Conservation (phyloP, 1,140 invertebrate species). For the Heliconius hewitsoni region DNA sequence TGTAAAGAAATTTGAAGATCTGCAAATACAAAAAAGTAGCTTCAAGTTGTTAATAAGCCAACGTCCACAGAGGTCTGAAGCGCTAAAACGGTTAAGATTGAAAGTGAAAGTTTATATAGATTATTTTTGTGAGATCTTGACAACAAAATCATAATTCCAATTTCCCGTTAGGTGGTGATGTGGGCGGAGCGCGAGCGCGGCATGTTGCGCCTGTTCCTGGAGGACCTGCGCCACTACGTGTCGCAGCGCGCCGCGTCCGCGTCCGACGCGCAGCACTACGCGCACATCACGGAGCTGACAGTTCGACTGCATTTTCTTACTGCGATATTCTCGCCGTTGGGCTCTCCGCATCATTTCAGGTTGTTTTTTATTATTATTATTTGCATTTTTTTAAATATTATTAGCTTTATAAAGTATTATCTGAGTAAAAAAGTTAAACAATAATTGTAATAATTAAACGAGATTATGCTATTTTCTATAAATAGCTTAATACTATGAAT, state of each 20-base stretch:
- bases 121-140: too few relatives aligned
- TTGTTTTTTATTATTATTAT: slow-evolving; percentile 42
- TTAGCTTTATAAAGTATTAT: too few relatives aligned
- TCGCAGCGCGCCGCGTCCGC: slow-evolving; percentile 38
- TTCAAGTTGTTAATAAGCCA: too few relatives aligned
- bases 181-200: slow-evolving; percentile 94
- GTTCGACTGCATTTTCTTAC: slow-evolving; percentile 95
- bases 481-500: too few relatives aligned
- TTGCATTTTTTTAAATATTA: not conserved
- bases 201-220: slow-evolving; percentile 96
- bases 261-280: slow-evolving; percentile 83
- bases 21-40: too few relatives aligned
- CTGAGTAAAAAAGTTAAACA: too few relatives aligned
- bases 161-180: slow-evolving; percentile 83
- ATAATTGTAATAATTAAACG: too few relatives aligned
- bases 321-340: slow-evolving; percentile 94
- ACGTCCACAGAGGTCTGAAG: too few relatives aligned
- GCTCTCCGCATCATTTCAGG: slow-evolving; percentile 93
- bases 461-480: too few relatives aligned
- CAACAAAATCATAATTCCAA: not conserved
- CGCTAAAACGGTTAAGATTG: too few relatives aligned
- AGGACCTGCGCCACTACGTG: slow-evolving; percentile 88
- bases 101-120: too few relatives aligned
- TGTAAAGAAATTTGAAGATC: too few relatives aligned
- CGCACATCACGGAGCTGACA: slow-evolving; percentile 94